Base-by-base conservation (phyloP, 2,113 vertebrate species). In the Odocoileus hemionus region DNA sequence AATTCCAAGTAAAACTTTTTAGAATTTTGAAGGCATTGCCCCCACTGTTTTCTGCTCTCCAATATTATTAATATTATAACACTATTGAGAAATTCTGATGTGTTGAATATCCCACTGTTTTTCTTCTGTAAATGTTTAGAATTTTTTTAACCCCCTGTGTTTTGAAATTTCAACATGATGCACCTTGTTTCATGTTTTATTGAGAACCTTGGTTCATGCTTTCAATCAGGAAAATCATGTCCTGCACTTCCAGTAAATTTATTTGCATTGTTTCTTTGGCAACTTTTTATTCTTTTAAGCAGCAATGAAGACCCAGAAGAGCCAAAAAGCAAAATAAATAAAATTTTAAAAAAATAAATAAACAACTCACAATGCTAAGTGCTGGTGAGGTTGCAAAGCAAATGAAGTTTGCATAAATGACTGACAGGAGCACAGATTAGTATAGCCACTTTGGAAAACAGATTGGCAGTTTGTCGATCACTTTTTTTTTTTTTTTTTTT, bases 361-460 rank as follows among this genome's bases (percentile, higher is more conserved):
- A 74, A 9, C 1, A 28, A 36, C 23, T 15, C 47, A 67, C 58
- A 50, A 19, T 2, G 25, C 50, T 33, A 2, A 39, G 70, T 17
- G 28, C 52, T 33, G 14, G 7, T 52, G 26, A 43, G 52, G 26
- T 14, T 1, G 6, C 13, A 30, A 26, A 50, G 39, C 58, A 17
- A 19, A 58, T 10, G 50, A 43, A 52, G 11, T 36, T 10, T 9
- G 19, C 17, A 2, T 12, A 12, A 25, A 2, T 43, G 43, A n/a
- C 5, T 11, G 52, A 6, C 6, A 1, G 64, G 10, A 61, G 28
- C 3, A 30, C 15, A 6, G 26, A 28, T 16, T 1, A 36, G 19
- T 6, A 1, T 1, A 55, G 67, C 55, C 57, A 30, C 33, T 82
- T 21, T 2, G 50, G 89, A n/a, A 67, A 52, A 82, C 10, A 23